Evolutionary conservation across 2,113 vertebrate species (phyloP), one percentile per base, ranked within the genome.

Genomic region (Labrus mixtus): DNA sequence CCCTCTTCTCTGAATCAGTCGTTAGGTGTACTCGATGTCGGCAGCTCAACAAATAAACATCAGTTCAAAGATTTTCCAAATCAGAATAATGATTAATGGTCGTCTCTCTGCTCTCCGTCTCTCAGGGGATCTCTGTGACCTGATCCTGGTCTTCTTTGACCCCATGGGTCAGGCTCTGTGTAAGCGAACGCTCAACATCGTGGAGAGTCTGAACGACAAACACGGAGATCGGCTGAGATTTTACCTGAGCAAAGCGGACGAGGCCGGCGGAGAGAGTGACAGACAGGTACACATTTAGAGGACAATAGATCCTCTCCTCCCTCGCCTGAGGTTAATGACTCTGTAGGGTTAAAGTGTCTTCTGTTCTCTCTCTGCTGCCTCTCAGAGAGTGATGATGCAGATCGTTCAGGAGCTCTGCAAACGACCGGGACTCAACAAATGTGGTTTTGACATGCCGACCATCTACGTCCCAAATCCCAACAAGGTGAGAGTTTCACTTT

Each of bases 141-240:
- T 96, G 79, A 93, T 96, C n/a, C 81, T 96, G 82, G 95, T 96
- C 33, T 96, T 96, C 87, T 96, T 96, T 53, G 95, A 96, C 83
- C 95, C 95, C 8, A 96, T 96, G 95, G 95, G 95, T 67, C 95
- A 96, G 86, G 95, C 95, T 17, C 88, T 96, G 68, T 96, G 95
- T 68, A 96, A 96, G 68, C 94, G 95, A n/a, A 95, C 95, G 0
- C 94, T 96, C 68, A 95, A 95, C 89, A 95, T 96, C 9, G 95
- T 96, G 36, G 95, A 96, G 91, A 87, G 75, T 12, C 88, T 96
- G 57, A 96, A 95, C 39, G 94, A 95, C 29, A 90, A 78, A 33
- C 95, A 96, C 0, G 94, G 95, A 0, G 95, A 96, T 39, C 94
- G 93, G 3, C 91, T 96, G 12, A 93, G 39, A 20, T 96, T 96